Percentiles rank a stretch among this genome's conserved stretches.
Conservation (phyloP, 2,113 vertebrate genomes). For the Aramus guarauna region DNA sequence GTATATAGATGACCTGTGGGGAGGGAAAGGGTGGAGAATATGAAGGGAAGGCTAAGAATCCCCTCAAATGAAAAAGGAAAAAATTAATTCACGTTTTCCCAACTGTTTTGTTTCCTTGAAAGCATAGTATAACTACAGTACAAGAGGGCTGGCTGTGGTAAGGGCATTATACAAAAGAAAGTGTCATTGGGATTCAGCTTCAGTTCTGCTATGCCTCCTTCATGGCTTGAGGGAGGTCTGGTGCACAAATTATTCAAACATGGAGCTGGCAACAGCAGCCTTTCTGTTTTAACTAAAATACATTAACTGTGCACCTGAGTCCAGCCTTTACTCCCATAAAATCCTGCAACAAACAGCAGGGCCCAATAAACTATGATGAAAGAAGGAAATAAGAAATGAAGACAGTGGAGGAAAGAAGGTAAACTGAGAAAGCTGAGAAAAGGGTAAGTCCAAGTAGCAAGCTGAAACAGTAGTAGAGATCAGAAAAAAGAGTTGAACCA, state of each 20-base stretch:
- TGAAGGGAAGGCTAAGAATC: not conserved
- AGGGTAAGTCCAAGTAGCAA: not conserved
- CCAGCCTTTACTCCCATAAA: not conserved
- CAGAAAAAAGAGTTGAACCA: not conserved
- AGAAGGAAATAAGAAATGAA: not conserved
- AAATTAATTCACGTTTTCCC: not conserved
- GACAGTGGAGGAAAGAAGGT: not conserved
- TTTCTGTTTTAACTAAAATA: not conserved
- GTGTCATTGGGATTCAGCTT: not conserved
- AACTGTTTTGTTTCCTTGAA: not conserved
- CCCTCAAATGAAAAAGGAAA: not conserved
- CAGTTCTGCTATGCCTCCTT: not conserved
- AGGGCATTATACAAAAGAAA: not conserved
- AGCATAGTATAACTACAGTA: not conserved
- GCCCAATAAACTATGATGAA: not conserved
- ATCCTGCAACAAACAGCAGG: not conserved
- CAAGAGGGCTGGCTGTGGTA: rapidly evolving
- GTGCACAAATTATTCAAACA: not conserved
- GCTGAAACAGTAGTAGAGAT: not conserved
- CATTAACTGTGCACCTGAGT: not conserved
- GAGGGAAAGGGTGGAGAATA: not conserved
- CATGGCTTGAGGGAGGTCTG: not conserved
- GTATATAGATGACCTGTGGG: rapidly evolving
- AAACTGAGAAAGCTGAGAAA: not conserved
- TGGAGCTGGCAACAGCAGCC: not conserved